Conservation (phyloP, 2,888 invertebrate genomes). For the Stomorhina lunata region DNA sequence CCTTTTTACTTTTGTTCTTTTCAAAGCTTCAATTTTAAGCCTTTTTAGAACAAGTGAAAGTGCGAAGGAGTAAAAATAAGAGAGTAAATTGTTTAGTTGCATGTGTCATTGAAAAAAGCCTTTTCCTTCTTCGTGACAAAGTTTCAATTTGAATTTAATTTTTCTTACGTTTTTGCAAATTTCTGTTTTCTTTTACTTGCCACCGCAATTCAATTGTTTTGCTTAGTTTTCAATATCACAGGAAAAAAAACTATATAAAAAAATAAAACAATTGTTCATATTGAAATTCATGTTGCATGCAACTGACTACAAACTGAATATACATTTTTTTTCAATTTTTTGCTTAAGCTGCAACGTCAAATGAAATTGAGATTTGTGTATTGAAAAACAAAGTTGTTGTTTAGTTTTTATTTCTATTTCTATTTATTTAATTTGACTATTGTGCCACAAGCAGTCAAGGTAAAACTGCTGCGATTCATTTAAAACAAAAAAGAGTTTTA, state of each 20-base stretch:
- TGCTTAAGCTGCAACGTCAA: constrained; percentile 31
- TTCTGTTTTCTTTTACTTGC: constrained; percentile 14
- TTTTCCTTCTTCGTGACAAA: constrained; percentile 42
- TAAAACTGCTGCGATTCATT: background rate
- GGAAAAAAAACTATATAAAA: background rate
- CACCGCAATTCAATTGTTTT: constrained; percentile 22
- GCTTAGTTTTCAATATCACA: background rate
- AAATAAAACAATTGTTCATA: constrained; percentile 25
- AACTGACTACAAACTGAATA: constrained; percentile 23
- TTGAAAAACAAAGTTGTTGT: constrained; percentile 32
- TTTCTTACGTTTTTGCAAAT: background rate
- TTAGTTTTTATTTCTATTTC: constrained; percentile 1
- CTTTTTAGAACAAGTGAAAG: constrained; percentile 33
- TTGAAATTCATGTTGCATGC: constrained; percentile 51
- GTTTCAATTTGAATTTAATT: constrained; percentile 31
- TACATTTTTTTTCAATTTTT: background rate
- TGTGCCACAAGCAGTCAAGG: constrained; percentile 9
- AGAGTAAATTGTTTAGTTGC: constrained; percentile 49
- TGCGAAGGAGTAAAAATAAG: constrained; percentile 22
- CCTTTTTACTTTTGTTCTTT: background rate
- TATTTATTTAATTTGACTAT: constrained; percentile 43
- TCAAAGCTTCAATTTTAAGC: background rate
- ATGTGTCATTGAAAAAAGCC: constrained; percentile 47
- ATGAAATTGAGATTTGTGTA: constrained; percentile 44
- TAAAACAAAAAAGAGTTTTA: background rate